A percentile compares a stretch with the other conserved stretches of the same genome.
phyloP scores from a whole-genome alignment of 2,888 invertebrate genomes.

The Pediacus dermestoides region DNA sequence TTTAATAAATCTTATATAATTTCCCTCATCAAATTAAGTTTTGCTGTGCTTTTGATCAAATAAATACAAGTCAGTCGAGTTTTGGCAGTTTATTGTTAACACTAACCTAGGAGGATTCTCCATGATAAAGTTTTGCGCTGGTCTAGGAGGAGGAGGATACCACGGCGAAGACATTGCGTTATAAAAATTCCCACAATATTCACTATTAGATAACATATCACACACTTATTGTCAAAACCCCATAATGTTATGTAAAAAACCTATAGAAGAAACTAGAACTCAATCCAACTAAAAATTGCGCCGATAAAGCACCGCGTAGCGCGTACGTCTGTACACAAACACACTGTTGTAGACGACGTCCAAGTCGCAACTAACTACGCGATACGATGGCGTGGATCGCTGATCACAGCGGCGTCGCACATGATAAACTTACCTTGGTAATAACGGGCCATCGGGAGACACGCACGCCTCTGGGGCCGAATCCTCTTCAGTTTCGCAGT shows the following conservation, averaged over 20 bases:
- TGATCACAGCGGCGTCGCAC: conserved; percentile 28
- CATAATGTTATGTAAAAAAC: not conserved
- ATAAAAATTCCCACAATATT: conserved; percentile 21
- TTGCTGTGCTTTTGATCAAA: too few relatives aligned
- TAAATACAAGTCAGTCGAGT: too few relatives aligned
- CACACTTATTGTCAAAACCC: conserved; percentile 1
- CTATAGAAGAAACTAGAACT: not conserved
- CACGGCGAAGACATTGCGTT: conserved; percentile 28
- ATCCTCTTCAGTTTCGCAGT: conserved; percentile 48
- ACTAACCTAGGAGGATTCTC: conserved; percentile 45
- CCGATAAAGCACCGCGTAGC: too few relatives aligned
- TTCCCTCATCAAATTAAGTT: too few relatives aligned
- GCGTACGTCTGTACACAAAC: not conserved
- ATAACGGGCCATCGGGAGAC: conserved; percentile 40
- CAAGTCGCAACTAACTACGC: conserved; percentile 32
- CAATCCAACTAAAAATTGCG: not conserved
- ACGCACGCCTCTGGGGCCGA: conserved; percentile 48
- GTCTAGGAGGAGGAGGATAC: conserved; percentile 29
- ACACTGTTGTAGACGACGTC: conserved; percentile 20
- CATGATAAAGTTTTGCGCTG: conserved; percentile 38
- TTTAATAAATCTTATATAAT: too few relatives aligned
- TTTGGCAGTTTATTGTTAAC: conserved; percentile 4
- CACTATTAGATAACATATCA: conserved; percentile 25
- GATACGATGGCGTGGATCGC: conserved; percentile 17
- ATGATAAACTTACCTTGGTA: conserved; percentile 42